Evolutionary conservation across 2,888 invertebrate species (phyloP), one percentile per base, ranked within the genome.

Genomic region (Gandaritis pyraliata): DNA sequence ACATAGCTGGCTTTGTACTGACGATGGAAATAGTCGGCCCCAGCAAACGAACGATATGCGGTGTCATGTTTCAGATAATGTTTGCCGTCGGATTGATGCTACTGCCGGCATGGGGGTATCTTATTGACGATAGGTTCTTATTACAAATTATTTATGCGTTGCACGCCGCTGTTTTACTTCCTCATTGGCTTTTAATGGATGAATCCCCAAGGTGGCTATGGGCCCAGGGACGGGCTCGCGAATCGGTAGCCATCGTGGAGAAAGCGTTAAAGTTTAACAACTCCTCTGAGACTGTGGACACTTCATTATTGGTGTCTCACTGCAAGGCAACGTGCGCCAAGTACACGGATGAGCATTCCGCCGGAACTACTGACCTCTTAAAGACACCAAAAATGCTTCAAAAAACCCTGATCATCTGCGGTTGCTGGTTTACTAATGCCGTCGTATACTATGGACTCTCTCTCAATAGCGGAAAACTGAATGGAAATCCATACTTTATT

Each of bases 131-230:
- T 77, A 92, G 96, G 65, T 94, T 95, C 81, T 88, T 94, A 77
- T 91, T 97, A 46, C 97, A 97, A 90, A 93, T 96, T 7, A 85
- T 96, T 1, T 97, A 97, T 79, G 97, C 95, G 0, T 82, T 95
- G 53, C 97, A 97, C 78, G 95, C 96, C 52, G 86, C 93, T 2
- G 76, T 96, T 0, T 89, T 97, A 23, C 82, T 97, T 57, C 95
- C 94, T 13, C 97, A 97, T 81, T 96, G 96, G 95, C 95, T 97
- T 94, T 77, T 96, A 30, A 95, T 97, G 94, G 97, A 97, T 73
- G 97, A 97, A 86, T 97, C 97, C 33, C 97, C 97, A 0, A 93
- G 97, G 66, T 97, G 97, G 97, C 88, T 97, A 2, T 97, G 97
- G 97, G 94, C 95, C 6, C 96, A 97, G 78, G 97, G 97, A 1